Conservation (phyloP, 2,888 invertebrate species). For the Plemyria rubiginata region DNA sequence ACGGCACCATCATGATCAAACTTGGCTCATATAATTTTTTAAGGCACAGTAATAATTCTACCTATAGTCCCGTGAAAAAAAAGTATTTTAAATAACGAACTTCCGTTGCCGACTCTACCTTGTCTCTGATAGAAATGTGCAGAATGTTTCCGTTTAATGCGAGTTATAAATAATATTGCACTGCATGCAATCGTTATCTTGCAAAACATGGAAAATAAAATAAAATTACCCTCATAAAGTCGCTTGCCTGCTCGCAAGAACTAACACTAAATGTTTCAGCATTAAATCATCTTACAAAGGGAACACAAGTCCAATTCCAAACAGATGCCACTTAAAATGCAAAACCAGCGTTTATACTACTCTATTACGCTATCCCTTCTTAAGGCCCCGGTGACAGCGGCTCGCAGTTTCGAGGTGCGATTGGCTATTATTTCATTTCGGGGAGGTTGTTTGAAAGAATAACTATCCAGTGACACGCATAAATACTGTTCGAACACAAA, state of each 20-base stretch:
- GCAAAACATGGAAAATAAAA: slow-evolving; percentile 8
- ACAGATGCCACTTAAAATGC: slow-evolving; percentile 57
- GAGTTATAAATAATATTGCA: slow-evolving; percentile 6
- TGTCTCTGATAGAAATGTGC: neutral
- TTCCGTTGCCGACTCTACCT: no score
- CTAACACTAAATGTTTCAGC: slow-evolving; percentile 15
- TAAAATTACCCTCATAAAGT: neutral
- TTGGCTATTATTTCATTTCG: no score
- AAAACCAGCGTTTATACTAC: slow-evolving; percentile 47
- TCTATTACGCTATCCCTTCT: slow-evolving; percentile 33
- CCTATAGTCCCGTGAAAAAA: no score
- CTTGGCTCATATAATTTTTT: no score
- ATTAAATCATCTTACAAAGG: slow-evolving; percentile 29
- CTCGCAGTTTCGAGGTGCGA: no score
- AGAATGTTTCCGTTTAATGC: neutral
- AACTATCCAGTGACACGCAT: no score
- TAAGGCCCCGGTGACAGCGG: no score
- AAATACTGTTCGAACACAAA: no score
- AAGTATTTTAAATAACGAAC: no score
- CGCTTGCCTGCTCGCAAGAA: slow-evolving; percentile 2
- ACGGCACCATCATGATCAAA: no score
- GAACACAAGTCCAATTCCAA: slow-evolving; percentile 51
- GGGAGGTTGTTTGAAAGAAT: no score
- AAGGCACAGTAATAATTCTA: no score
- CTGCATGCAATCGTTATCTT: slow-evolving; percentile 9